Evolutionary conservation across 2,888 invertebrate genomes (phyloP), one percentile per base, ranked within the genome.

Genomic region (Digitonthophagus gazella): DNA sequence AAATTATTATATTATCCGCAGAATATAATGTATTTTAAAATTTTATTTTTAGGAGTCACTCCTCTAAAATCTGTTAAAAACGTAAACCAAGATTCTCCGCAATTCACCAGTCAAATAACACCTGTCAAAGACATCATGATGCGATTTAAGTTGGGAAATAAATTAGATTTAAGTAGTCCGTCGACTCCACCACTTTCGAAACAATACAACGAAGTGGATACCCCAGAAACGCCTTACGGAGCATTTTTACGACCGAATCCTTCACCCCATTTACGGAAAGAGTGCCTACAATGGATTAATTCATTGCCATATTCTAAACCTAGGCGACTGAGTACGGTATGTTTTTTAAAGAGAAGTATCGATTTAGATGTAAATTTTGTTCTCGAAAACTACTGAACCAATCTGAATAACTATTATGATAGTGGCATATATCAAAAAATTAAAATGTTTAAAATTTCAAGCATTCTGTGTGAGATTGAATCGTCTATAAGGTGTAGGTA

Each of bases 161-260:
- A 79, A 18, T 61, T 79, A 0, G 11, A 44, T 44, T n/a, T 61
- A 3, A 77, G 75, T 3, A 77, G 78, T 2, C 78, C 78, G 2
- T 70, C 74, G 28, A 75, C 68, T 5, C 72, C 73, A 18, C 69
- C 69, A 66, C 71, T 81, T 0, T 80, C 79, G 67, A 82, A 84
- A 11, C 83, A 84, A 3, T 75, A 78, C 68, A 69, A 71, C 71
- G 80, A 84, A 64, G 79, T 85, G 2, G 80, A 83, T 11, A 88
- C 88, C 0, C 88, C 88, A 0, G 85, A 86, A 1, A 85, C 86
- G 5, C 88, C 88, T 0, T 84, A 86, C 68, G 88, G 87, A 1
- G 81, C 82, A 44, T 80, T 84, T 67, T 81, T 86, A 55, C 78
- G 78, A 20, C 79, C 84, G 0, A 81, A 85, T 78, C 86, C 87